A percentile compares a stretch with the other conserved stretches of the same genome.
phyloP scores from a whole-genome alignment of 2,797 vertebrate species.

The Acanthurus tractus region DNA sequence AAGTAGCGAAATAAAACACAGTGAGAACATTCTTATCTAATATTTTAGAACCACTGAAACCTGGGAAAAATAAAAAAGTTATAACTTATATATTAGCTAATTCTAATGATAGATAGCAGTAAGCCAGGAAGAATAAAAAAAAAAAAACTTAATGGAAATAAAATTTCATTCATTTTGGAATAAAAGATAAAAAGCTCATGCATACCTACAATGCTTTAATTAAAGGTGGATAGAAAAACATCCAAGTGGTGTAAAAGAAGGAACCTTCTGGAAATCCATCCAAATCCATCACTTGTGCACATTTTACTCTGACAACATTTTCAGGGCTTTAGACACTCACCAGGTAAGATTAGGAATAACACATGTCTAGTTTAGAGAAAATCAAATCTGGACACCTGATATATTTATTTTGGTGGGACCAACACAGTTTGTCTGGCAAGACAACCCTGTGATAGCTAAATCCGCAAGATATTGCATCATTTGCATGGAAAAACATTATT shows the following conservation, averaged over 20 bases:
- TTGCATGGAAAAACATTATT: neutral
- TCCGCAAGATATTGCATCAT: neutral
- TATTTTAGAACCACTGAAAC: neutral
- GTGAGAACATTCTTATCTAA: neutral
- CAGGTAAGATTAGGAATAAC: neutral
- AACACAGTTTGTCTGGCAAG: neutral
- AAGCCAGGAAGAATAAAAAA: no score
- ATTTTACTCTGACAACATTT: slow-evolving; percentile 35
- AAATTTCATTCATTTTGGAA: slow-evolving; percentile 42
- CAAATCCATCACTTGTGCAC: neutral
- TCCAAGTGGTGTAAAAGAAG: slow-evolving; percentile 16
- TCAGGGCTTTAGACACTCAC: slow-evolving; percentile 13
- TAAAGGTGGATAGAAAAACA: slow-evolving; percentile 31
- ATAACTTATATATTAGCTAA: slow-evolving; percentile 33
- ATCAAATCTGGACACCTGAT: neutral
- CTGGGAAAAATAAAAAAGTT: neutral
- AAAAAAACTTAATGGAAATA: slow-evolving; percentile 34
- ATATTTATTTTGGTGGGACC: neutral
- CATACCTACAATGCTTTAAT: slow-evolving; percentile 63
- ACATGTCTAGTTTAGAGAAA: neutral
- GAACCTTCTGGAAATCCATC: slow-evolving; percentile 9
- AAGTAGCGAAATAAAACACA: neutral
- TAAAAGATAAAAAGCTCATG: slow-evolving; percentile 63
- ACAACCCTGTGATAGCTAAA: neutral
- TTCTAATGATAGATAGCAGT: slow-evolving; percentile 3